Evolutionary conservation across 2,888 invertebrate genomes (phyloP).

Genomic region (Ariolimax columbianus): DNA sequence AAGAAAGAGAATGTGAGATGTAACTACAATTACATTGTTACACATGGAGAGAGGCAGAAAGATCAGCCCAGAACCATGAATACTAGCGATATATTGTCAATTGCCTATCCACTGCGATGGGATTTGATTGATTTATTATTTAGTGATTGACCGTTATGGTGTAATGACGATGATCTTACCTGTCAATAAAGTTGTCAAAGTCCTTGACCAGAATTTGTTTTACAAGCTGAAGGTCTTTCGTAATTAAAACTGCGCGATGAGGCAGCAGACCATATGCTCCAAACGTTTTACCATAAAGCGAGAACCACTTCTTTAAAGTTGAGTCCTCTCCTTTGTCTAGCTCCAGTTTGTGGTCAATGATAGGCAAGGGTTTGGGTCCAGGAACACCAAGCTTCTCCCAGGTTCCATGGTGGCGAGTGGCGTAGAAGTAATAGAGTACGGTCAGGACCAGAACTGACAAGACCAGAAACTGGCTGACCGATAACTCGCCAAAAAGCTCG

Average conservation of each 20-base stretch:
- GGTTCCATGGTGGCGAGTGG: not conserved
- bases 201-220: conserved; percentile 41
- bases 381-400: conserved; percentile 36
- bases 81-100: too few relatives aligned
- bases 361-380: conserved; percentile 38
- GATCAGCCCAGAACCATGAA: too few relatives aligned
- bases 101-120: too few relatives aligned
- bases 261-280: conserved; percentile 24
- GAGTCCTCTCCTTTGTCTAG: conserved; percentile 1
- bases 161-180: not conserved
- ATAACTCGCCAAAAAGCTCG: not conserved
- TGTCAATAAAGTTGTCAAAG: conserved; percentile 23
- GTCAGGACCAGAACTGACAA: not conserved
- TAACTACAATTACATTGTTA: too few relatives aligned
- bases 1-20: too few relatives aligned
- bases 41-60: too few relatives aligned
- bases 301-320: conserved; percentile 25
- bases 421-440: not conserved
- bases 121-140: too few relatives aligned
- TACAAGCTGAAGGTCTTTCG: conserved; percentile 22
- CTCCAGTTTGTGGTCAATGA: conserved; percentile 30
- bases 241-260: conserved; percentile 20
- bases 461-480: not conserved
- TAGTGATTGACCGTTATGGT: too few relatives aligned
- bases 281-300: conserved; percentile 21